Evolutionary conservation across 2,113 vertebrate species (phyloP).

Genomic region (Caranx ignobilis): DNA sequence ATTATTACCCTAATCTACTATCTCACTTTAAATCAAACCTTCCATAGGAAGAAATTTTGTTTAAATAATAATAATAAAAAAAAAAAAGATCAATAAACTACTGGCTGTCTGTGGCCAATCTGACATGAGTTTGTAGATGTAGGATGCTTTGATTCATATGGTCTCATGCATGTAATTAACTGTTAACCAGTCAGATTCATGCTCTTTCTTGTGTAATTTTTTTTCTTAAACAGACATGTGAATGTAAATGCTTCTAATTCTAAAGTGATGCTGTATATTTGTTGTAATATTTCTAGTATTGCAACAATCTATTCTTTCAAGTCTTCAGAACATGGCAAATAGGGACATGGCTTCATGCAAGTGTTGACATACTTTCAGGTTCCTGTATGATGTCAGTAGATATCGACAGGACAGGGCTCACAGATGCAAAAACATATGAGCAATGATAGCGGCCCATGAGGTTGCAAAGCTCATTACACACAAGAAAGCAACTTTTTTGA

Average conservation of each 20-base stretch:
- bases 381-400: not conserved
- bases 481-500: not conserved
- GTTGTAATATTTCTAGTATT: conserved; percentile 24
- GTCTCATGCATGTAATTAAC: conserved; percentile 52
- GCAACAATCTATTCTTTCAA: conserved; percentile 32
- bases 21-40: conserved; percentile 66
- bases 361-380: conserved; percentile 18
- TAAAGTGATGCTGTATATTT: conserved; percentile 41
- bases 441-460: not conserved
- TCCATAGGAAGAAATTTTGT: conserved; percentile 83
- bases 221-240: conserved; percentile 6
- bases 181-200: conserved; percentile 49
- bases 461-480: conserved; percentile 4
- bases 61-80: conserved; percentile 8
- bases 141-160: conserved; percentile 44
- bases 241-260: conserved; percentile 17
- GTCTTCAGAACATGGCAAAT: conserved; percentile 5
- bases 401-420: conserved; percentile 28
- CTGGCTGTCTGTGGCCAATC: conserved; percentile 29
- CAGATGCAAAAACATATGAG: conserved; percentile 11
- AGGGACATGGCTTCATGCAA: conserved; percentile 53
- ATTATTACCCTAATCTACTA: conserved; percentile 36
- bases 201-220: conserved; percentile 29
- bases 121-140: conserved; percentile 22
- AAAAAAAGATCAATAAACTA: not conserved